Base-by-base conservation (phyloP, 1,140 invertebrate genomes). In the Heterodera schachtii region DNA sequence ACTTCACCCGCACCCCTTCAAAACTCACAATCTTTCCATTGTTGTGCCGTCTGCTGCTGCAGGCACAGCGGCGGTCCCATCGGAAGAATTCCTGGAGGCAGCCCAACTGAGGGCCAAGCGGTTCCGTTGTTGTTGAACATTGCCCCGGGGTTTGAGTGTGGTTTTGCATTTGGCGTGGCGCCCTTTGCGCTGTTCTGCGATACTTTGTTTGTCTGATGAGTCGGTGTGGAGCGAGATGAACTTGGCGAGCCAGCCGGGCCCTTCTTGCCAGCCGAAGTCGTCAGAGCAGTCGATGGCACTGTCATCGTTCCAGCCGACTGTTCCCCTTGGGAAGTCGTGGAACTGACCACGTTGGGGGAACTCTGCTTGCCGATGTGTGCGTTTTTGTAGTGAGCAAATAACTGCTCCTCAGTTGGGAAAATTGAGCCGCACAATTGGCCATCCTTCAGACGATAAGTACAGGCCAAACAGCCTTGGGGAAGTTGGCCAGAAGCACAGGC, bases 311-410 rank as follows among this genome's bases (percentile, higher is more conserved):
- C 47, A 11, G 8, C 77, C 64, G 31, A 52, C 77, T 69, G 57
- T 19, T 64, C 57, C 57, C 57, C 57, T 19, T 64, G 57, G 57
- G 57, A 64, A 19, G 60, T 78, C 21, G 77, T 78, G 4, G 77
- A 78, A 47, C 77, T 78, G 41, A 78, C 77, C 9, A 64, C 77
- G 66, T 64, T 78, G 43, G 77, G 77, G 3, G 77, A 78, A 46
- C 77, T 78, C 3, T 69, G 66, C 70, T 78, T 52, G 31, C 49
- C 77, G 66, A 78, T 78, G 70, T 78, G 77, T 44, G 77, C 77
- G 70, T 41, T 46, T 69, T 78, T 78, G 9, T 78, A 78, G 21
- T 78, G 77, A 41, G 77, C 77, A 69, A 78, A 78, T 49, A 78
- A 69, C 47, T 78, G 77, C 46, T 78, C 77, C 47, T 78, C 77